These are phyloP conservation scores for Formica aserva DNA, from an alignment of 2,888 invertebrate species.

Conservation along the genomic window DNA sequence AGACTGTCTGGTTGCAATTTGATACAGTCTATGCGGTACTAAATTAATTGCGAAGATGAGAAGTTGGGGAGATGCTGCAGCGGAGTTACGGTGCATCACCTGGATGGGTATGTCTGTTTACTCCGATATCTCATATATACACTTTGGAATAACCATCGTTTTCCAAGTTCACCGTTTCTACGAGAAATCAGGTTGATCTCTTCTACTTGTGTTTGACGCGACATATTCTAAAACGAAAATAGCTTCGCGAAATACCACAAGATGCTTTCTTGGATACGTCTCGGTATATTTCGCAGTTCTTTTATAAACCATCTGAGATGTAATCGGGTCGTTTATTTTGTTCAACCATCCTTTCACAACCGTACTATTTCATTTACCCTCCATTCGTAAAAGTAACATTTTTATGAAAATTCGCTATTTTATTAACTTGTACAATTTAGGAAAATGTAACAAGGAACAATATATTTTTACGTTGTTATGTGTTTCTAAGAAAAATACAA, in stretches of 20 bases:
- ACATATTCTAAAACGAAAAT: constrained; percentile 2
- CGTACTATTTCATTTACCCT: not conserved
- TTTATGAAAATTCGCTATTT: not conserved
- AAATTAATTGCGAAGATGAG: constrained; percentile 75
- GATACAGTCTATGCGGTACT: constrained; percentile 68
- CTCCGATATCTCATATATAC: constrained; percentile 1
- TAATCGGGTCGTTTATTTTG: not conserved
- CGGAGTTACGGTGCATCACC: constrained; percentile 37
- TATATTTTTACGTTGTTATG: not conserved
- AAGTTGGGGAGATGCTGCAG: constrained; percentile 64
- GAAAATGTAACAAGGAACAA: not conserved
- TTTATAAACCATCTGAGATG: not conserved
- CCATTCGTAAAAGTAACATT: constrained; percentile 1
- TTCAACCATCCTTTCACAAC: not conserved
- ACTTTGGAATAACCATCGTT: not conserved
- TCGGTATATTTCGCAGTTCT: not conserved
- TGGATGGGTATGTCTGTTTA: constrained; percentile 36
- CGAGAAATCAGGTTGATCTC: constrained; percentile 11
- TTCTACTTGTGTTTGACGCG: not conserved
- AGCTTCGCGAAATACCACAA: not conserved
- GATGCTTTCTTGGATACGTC: not conserved
- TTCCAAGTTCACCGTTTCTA: not conserved
- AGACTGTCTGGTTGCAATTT: constrained; percentile 70
- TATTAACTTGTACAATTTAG: not conserved
- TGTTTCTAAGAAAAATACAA: not conserved